These are phyloP conservation scores for Cephalotes varians DNA, from an alignment of 2,888 invertebrate genomes.

Conservation along the genomic window DNA sequence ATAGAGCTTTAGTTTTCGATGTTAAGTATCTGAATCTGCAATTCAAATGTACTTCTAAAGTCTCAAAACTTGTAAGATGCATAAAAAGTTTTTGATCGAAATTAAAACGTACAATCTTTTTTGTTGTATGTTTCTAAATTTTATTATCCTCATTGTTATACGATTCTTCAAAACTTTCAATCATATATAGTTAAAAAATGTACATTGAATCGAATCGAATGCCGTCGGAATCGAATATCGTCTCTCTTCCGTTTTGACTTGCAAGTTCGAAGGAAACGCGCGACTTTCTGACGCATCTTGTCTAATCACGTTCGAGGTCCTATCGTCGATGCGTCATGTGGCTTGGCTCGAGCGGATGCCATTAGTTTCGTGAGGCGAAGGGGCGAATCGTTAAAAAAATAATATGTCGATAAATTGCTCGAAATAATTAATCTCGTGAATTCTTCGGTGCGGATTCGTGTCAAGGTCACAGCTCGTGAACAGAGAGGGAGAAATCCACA, in stretches of 20 bases:
- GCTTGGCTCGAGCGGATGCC: not conserved
- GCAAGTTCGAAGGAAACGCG: not conserved
- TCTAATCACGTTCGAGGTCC: not conserved
- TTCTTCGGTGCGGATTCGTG: slow-evolving; percentile 43
- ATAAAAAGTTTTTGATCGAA: not conserved
- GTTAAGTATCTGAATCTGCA: not conserved
- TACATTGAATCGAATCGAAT: not conserved
- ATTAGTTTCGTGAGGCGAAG: not conserved
- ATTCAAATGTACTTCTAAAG: slow-evolving; percentile 1
- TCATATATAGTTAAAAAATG: not conserved
- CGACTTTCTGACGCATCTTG: not conserved
- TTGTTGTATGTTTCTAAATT: not conserved
- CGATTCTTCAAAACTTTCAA: not conserved
- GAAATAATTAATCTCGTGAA: slow-evolving; percentile 22
- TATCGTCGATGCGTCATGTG: not conserved
- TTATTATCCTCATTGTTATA: not conserved
- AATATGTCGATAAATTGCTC: not conserved
- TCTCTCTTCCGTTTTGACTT: not conserved
- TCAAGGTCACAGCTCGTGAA: slow-evolving; percentile 55
- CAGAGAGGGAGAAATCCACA: slow-evolving; percentile 1
- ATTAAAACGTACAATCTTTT: not conserved
- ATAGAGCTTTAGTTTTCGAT: not conserved
- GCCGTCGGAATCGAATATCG: not conserved
- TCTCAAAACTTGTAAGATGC: not conserved
- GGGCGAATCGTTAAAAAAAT: not conserved